These are phyloP conservation scores for Platichthys flesus DNA, from an alignment of 2,113 vertebrate genomes.

Conservation along the genomic window DNA sequence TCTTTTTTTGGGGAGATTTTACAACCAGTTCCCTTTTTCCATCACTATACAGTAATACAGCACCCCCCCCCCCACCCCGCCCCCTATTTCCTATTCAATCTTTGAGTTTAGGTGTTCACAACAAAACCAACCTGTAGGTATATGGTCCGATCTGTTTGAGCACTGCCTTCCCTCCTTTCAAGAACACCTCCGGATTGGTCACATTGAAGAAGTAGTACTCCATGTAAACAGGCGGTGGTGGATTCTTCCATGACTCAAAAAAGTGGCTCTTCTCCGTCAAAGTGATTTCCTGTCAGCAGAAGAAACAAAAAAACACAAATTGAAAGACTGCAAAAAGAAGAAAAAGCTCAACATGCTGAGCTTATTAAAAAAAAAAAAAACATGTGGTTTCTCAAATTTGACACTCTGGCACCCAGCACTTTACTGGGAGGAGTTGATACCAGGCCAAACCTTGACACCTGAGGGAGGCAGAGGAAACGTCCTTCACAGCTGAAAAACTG, in stretches of 20 bases:
- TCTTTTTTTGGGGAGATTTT: conserved; percentile 24
- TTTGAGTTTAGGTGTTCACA: not conserved
- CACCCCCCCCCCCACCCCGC: too few relatives aligned
- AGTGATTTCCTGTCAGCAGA: conserved; percentile 84
- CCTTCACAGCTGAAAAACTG: conserved; percentile 15
- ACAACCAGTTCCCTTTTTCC: not conserved
- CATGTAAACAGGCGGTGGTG: conserved; percentile 91
- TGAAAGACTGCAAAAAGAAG: not conserved
- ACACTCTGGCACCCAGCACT: conserved; percentile 5
- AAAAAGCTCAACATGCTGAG: not conserved
- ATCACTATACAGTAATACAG: not conserved
- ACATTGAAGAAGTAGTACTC: conserved; percentile 98
- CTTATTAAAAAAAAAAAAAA: too few relatives aligned
- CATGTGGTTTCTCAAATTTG: too few relatives aligned
- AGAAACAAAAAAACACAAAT: not conserved
- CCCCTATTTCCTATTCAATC: not conserved
- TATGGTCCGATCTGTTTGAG: conserved; percentile 93
- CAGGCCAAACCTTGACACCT: conserved; percentile 11
- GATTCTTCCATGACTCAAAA: conserved; percentile 92
- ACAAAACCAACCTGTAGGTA: conserved; percentile 89
- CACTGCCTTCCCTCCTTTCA: conserved; percentile 86
- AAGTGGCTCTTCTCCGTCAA: conserved; percentile 88
- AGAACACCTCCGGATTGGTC: conserved; percentile 90
- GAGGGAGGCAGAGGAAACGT: conserved; percentile 30
- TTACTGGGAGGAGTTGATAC: conserved; percentile 21